Percentiles rank a stretch among this genome's conserved stretches.
phyloP scores from a whole-genome alignment of 2,113 vertebrate genomes.

The Cricetomys ansorgei region DNA sequence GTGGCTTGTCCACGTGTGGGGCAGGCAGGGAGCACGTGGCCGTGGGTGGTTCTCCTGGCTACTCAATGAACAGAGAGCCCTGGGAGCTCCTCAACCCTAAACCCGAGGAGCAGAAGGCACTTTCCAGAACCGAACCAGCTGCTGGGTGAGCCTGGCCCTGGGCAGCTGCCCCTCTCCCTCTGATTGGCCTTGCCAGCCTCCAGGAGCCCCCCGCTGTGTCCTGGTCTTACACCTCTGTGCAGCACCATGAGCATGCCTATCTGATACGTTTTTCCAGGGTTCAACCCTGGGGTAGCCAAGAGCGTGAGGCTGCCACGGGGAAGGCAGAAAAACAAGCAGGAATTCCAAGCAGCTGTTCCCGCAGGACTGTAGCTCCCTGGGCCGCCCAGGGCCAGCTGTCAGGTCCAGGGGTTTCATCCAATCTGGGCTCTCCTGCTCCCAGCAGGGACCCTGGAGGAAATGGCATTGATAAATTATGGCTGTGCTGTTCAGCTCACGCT shows the following conservation, averaged over 20 bases:
- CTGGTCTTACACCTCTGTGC: neutral
- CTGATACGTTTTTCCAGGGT: neutral
- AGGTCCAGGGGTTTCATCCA: neutral
- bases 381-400: neutral
- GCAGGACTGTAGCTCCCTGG: rapidly evolving
- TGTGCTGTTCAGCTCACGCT: neutral
- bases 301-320: neutral
- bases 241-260: neutral
- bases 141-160: neutral
- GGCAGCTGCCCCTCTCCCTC: rapidly evolving
- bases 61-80: neutral
- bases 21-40: neutral
- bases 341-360: neutral
- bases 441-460: neutral
- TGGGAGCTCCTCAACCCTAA: neutral
- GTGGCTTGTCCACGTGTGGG: neutral
- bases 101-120: neutral
- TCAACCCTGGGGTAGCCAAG: constrained; percentile 42
- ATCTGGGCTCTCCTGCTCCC: neutral
- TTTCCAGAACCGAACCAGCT: neutral
- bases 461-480: rapidly evolving
- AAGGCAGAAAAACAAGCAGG: neutral
- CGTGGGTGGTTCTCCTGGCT: neutral
- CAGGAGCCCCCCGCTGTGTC: rapidly evolving
- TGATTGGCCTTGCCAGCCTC: rapidly evolving